Evolutionary conservation across 2,797 vertebrate species (phyloP).

Genomic region (Coluber constrictor): DNA sequence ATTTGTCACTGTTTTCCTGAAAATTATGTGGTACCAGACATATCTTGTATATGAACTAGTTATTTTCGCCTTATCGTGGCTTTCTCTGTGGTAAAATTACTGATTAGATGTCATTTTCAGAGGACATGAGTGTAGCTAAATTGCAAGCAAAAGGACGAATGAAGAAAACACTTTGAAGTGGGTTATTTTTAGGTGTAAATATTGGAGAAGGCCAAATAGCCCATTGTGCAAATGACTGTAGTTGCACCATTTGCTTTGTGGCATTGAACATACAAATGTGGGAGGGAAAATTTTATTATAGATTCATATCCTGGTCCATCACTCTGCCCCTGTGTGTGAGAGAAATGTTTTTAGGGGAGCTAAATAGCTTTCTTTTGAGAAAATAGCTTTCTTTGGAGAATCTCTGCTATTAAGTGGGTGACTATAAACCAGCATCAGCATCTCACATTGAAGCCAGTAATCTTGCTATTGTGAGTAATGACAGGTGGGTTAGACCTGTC

Average conservation of each 20-base stretch:
- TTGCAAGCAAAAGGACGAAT: background rate
- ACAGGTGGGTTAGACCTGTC: background rate
- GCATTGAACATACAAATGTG: background rate
- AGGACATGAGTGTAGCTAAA: background rate
- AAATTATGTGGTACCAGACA: background rate
- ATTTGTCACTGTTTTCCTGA: background rate
- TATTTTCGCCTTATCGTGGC: background rate
- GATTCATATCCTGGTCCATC: background rate
- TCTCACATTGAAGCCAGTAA: conserved; percentile 14
- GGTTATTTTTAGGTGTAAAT: background rate
- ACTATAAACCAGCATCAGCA: conserved; percentile 2
- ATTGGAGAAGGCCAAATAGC: background rate
- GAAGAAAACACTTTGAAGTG: background rate
- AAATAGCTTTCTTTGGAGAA: conserved; percentile 3
- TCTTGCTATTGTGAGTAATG: background rate
- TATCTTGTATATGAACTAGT: background rate
- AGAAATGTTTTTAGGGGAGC: background rate
- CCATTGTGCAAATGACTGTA: background rate
- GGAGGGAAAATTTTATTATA: background rate
- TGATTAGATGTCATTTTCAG: background rate
- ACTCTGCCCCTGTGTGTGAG: background rate
- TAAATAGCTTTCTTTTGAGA: background rate
- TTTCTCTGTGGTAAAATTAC: background rate
- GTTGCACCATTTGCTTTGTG: background rate
- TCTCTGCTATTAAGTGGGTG: background rate